Percentiles rank a stretch among this genome's conserved stretches.
Evolutionary conservation across 2,888 invertebrate species (phyloP).

Genomic region (Pyralis farinalis): DNA sequence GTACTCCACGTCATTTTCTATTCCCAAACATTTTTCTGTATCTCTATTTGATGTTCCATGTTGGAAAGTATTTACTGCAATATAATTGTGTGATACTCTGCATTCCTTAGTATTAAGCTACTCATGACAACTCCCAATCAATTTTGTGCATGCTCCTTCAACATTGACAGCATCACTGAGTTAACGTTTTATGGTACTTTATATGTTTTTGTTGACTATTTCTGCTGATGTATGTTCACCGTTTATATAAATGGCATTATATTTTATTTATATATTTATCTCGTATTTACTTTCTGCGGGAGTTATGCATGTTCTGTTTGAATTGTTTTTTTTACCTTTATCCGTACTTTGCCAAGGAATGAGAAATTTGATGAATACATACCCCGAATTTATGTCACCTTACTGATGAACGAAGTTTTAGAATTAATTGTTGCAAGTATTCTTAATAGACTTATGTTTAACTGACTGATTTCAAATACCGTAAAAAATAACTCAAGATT

Average conservation of each 20-base stretch:
- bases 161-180: constrained; percentile 1
- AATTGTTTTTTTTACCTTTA: neutral
- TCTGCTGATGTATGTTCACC: neutral
- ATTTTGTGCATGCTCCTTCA: constrained; percentile 5
- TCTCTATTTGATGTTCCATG: constrained; percentile 18
- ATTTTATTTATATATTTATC: neutral
- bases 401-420: too few species aligned
- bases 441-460: too few species aligned
- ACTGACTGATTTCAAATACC: too few species aligned
- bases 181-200: neutral
- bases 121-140: neutral
- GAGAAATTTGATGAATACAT: too few species aligned
- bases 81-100: neutral
- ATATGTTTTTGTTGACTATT: neutral
- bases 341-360: too few species aligned
- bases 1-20: constrained; percentile 5
- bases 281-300: neutral
- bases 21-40: constrained; percentile 13
- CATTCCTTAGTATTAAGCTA: constrained; percentile 1
- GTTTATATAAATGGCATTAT: neutral
- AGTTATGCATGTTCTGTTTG: neutral
- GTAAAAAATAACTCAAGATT: too few species aligned
- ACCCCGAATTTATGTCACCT: too few species aligned
- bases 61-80: constrained; percentile 1
- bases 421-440: too few species aligned